Evolutionary conservation across 2,797 vertebrate species (phyloP), one percentile per base, ranked within the genome.

Genomic region (Sebastiscus albofasciatus): DNA sequence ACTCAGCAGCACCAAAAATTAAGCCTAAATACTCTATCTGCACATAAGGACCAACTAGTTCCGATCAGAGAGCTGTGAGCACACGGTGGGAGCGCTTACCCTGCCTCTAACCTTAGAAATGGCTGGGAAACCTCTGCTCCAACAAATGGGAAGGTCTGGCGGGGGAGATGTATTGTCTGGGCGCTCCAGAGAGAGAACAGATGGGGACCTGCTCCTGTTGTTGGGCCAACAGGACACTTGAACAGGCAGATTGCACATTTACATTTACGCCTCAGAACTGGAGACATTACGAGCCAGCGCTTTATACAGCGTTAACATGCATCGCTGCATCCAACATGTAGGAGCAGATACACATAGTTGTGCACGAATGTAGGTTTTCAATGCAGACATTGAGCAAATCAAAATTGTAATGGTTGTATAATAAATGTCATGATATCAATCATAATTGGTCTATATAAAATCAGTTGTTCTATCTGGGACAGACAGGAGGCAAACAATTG

Each of bases 241-340:
- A 93, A 97, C 33, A 88, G 95, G 96, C 95, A 97, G 95, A 94
- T 96, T 97, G 96, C 96, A 97, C 97, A 98, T 98, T 95, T 97
- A 96, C 93, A 98, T 94, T 95, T 97, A 97, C 75, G 96, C 95
- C 96, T 97, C 91, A 78, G 95, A 96, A 94, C 83, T 89, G 91
- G 93, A 78, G 79, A 87, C 83, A 86, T 88, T 80, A 89, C 22
- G 22, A 83, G 82, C 86, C 58, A 71, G 70, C 61, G 54, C 54
- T 82, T 87, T 58, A 78, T 76, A 76, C 39, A 31, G 65, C 79
- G 56, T 55, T 55, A 79, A 64, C 72, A 77, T 71, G 76, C 70
- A 61, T 67, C 62, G 24, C 79, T 87, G 67, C 72, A 55, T 54
- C 67, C 33, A 80, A 56, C 73, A 36, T 79, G 34, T 78, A 31